Evolutionary conservation across 2,797 vertebrate genomes (phyloP).

Genomic region (Sarcoramphus papa): DNA sequence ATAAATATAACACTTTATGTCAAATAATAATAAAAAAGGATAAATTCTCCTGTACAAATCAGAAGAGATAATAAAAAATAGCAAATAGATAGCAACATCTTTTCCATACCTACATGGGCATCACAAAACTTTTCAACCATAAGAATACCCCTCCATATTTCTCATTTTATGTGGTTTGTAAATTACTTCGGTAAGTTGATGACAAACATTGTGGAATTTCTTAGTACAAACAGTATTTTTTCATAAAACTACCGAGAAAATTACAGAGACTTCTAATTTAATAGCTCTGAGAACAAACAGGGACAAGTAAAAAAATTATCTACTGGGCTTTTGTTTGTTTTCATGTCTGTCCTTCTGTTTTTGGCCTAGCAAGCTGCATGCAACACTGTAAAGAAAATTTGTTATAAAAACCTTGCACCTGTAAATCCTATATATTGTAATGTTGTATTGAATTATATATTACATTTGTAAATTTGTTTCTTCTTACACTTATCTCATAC

Average conservation of each 20-base stretch:
- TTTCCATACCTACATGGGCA: constrained; percentile 63
- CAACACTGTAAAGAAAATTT: constrained; percentile 9
- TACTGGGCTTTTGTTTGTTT: background rate
- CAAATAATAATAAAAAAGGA: constrained; percentile 74
- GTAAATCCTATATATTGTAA: background rate
- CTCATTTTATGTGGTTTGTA: constrained; percentile 11
- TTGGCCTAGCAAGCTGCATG: constrained; percentile 10
- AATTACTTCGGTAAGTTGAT: background rate
- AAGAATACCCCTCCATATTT: background rate
- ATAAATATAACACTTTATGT: constrained; percentile 70
- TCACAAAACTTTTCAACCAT: constrained; percentile 43
- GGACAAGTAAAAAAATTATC: background rate
- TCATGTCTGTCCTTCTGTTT: background rate
- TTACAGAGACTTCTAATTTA: background rate
- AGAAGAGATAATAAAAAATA: constrained; percentile 75
- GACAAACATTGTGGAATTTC: background rate
- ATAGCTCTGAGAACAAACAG: background rate
- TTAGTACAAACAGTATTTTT: background rate
- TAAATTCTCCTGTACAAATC: constrained; percentile 80
- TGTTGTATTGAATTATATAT: background rate
- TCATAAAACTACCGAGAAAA: background rate
- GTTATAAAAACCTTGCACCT: background rate
- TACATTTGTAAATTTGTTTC: background rate
- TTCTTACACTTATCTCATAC: background rate
- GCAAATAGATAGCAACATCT: constrained; percentile 75